Evolutionary conservation across 2,888 invertebrate species (phyloP).

Genomic region (Resseliella maxima): DNA sequence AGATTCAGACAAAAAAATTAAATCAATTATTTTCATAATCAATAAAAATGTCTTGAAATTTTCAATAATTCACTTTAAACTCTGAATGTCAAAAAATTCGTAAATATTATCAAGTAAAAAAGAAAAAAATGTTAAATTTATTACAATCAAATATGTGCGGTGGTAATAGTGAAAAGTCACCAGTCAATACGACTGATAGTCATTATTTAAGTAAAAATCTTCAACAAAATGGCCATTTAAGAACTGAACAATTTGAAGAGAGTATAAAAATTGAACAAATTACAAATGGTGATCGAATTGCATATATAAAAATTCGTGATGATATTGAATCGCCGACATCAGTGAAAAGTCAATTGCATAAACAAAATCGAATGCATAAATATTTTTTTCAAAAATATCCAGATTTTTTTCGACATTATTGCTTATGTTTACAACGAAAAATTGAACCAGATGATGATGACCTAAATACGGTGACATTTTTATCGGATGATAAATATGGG

Average conservation of each 20-base stretch:
- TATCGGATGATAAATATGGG: background rate
- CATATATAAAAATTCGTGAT: background rate
- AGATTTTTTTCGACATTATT: background rate
- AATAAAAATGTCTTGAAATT: too few relatives aligned
- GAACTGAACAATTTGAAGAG: slow-evolving; percentile 7
- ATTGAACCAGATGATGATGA: slow-evolving; percentile 19
- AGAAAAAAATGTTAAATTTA: background rate
- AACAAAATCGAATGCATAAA: background rate
- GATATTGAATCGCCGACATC: background rate
- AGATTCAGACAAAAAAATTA: too few relatives aligned
- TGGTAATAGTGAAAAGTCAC: background rate
- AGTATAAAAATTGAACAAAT: slow-evolving; percentile 20
- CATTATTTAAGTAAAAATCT: background rate
- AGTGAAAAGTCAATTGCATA: background rate
- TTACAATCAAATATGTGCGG: background rate
- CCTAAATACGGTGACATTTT: background rate
- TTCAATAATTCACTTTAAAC: too few relatives aligned
- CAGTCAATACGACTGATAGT: background rate
- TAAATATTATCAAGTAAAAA: background rate
- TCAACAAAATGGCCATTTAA: background rate
- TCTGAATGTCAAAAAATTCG: background rate
- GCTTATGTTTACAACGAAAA: slow-evolving; percentile 30
- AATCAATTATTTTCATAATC: too few relatives aligned
- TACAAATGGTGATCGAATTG: background rate
- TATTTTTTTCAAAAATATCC: slow-evolving; percentile 39